Base-by-base conservation (phyloP, 1,140 invertebrate species). In the Cydia strobilella region DNA sequence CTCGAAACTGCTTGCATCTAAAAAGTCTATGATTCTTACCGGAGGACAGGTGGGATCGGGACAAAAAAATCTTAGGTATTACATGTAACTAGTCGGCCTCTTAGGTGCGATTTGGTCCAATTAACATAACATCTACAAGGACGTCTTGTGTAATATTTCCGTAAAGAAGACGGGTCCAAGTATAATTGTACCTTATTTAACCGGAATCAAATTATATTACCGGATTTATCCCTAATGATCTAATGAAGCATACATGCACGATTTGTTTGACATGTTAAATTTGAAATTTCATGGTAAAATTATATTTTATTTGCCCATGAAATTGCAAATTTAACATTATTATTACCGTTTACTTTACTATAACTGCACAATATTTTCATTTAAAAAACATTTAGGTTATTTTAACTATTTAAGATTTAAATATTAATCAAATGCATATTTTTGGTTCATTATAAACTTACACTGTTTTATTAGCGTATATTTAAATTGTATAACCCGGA, bases 111-210 rank as follows among this genome's bases (percentile, higher is more conserved):
- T 81, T 77, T 77, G 73, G 51, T 74, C 76, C 71, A 79, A 81
- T 84, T 81, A 77, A 80, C 79, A 83, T 81, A 81, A 82, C 45
- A 80, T 74, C 31, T 75, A 83, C 79, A 84, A 86, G 84, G 83
- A 83, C 78, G 77, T 51, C 35, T 80, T 86, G 77, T 76, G 77
- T 82, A 82, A 81, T 74, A 78, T 84, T 84, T 83, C 83, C 84
- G 80, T 75, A 81, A 83, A 77, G 80, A 76, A 78, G 20, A 79
- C 59, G 74, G 54, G 75, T 77, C 83, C 82, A 83, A 82, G 79
- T 72, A 71, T 72, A 65, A 78, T 25, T 25, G 75, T 20, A 51
- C 62, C 42, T 59, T 76, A 76, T 72, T 75, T 75, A 79, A 79
- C 80, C 66, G 76, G 71, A 76, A 74, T 23, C 62, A 73, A 80